Conservation (phyloP, 1,140 invertebrate species). For the Orchesella cincta region DNA sequence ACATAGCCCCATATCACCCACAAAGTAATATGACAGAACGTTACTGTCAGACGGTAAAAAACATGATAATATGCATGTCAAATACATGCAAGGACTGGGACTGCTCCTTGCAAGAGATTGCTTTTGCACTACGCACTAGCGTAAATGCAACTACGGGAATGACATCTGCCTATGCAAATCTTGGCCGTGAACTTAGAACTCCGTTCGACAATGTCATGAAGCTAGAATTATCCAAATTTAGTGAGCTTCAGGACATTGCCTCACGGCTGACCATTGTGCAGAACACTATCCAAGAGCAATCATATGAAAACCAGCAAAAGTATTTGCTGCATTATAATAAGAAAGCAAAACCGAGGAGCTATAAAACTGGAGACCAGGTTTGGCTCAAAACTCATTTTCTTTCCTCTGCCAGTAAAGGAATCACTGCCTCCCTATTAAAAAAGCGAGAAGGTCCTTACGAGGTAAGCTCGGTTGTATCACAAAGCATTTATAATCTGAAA, state of each 20-base stretch:
- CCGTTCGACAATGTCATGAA: conserved; percentile 37
- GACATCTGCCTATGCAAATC: conserved; percentile 55
- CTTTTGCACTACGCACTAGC: conserved; percentile 57
- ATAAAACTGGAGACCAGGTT: conserved; percentile 31
- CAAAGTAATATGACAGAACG: conserved; percentile 48
- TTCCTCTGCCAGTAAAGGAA: conserved; percentile 25
- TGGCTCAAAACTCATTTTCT: conserved; percentile 33
- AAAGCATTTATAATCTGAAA: conserved; percentile 16
- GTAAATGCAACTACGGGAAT: conserved; percentile 53
- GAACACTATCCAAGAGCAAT: neutral
- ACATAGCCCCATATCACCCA: conserved; percentile 48
- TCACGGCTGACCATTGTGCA: neutral
- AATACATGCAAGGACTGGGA: conserved; percentile 52
- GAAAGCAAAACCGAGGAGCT: neutral
- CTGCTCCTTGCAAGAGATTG: conserved; percentile 53
- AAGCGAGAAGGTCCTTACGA: conserved; percentile 34
- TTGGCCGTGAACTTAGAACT: conserved; percentile 53
- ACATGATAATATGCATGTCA: conserved; percentile 50
- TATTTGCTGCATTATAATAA: neutral
- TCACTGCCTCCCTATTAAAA: neutral
- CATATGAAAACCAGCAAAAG: neutral
- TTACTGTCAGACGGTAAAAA: conserved; percentile 46
- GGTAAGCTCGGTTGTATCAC: neutral
- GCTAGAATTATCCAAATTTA: neutral
- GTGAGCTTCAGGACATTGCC: neutral